phyloP scores from a whole-genome alignment of 2,113 vertebrate species.

The Brachypodius melanocephalos region DNA sequence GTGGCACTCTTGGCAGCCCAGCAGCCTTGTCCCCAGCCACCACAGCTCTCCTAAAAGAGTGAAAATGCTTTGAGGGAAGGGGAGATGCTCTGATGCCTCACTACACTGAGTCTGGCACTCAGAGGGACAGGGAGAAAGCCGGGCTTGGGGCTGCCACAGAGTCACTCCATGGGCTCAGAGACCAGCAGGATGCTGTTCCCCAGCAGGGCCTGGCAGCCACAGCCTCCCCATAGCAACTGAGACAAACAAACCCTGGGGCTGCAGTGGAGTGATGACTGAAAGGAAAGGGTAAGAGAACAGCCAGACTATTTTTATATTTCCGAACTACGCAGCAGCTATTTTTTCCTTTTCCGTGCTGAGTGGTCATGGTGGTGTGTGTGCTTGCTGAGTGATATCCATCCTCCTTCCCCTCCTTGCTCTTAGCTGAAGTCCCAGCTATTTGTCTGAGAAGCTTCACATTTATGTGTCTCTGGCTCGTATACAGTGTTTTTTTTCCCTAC shows the following conservation, averaged over 20 bases:
- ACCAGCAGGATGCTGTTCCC: neutral
- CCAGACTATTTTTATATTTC: constrained; percentile 51
- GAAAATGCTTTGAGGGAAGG: neutral
- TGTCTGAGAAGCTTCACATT: neutral
- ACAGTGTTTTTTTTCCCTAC: neutral
- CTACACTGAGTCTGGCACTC: neutral
- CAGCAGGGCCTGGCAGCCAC: neutral
- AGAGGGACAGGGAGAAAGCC: neutral
- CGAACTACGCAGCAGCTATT: neutral
- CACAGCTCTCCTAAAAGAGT: neutral
- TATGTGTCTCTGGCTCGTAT: neutral
- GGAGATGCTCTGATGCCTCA: rapidly evolving
- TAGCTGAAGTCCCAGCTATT: neutral
- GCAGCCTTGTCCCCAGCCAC: neutral
- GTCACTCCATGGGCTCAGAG: neutral
- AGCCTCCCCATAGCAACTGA: constrained; percentile 45
- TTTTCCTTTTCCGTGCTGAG: neutral
- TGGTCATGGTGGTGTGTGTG: neutral
- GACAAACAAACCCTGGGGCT: constrained; percentile 45
- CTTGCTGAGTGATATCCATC: neutral
- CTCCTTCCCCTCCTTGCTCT: neutral
- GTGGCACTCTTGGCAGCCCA: neutral
- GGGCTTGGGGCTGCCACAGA: neutral
- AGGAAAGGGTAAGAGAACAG: constrained; percentile 19
- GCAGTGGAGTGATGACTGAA: neutral